A percentile compares a stretch with the other conserved stretches of the same genome.
These are phyloP conservation scores for Drosophila monieri DNA, from an alignment of 2,888 invertebrate genomes.

Conservation along the genomic window DNA sequence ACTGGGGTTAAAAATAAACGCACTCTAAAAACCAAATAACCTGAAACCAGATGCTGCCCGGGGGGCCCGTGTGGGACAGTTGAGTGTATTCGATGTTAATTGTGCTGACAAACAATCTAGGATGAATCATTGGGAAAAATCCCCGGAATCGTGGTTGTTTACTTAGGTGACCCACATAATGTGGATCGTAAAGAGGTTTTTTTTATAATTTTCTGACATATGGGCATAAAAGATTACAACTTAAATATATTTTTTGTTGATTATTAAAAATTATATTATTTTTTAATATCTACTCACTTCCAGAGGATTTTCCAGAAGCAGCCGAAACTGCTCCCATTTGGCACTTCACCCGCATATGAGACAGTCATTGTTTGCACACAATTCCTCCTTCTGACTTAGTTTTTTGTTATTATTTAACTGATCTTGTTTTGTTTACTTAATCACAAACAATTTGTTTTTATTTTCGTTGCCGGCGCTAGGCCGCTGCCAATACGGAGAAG, in stretches of 20 bases:
- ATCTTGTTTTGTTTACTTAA: conserved; percentile 30
- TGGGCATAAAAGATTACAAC: neutral
- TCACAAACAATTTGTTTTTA: conserved; percentile 28
- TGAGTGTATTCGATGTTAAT: conserved; percentile 58
- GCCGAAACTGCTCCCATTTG: conserved; percentile 96
- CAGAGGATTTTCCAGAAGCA: conserved; percentile 95
- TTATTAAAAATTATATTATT: neutral
- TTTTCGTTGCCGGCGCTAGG: conserved; percentile 36
- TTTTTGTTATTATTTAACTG: conserved; percentile 15
- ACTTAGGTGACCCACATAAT: conserved; percentile 35
- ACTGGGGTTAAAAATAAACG: conserved; percentile 41
- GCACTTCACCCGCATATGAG: conserved; percentile 95
- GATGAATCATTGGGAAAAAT: conserved; percentile 40
- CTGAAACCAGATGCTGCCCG: conserved; percentile 44
- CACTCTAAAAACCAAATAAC: conserved; percentile 30
- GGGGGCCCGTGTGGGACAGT: conserved; percentile 10
- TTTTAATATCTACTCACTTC: conserved; percentile 87
- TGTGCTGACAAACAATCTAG: conserved; percentile 55
- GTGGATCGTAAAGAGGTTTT: neutral
- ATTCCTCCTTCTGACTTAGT: conserved; percentile 23
- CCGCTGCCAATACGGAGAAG: conserved; percentile 43
- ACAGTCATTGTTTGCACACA: conserved; percentile 88
- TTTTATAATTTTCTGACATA: neutral
- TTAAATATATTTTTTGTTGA: neutral
- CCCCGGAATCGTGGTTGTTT: conserved; percentile 20